These are phyloP conservation scores for Caenorhabditis brenneri DNA, from an alignment of 1,140 invertebrate species.

Conservation along the genomic window DNA sequence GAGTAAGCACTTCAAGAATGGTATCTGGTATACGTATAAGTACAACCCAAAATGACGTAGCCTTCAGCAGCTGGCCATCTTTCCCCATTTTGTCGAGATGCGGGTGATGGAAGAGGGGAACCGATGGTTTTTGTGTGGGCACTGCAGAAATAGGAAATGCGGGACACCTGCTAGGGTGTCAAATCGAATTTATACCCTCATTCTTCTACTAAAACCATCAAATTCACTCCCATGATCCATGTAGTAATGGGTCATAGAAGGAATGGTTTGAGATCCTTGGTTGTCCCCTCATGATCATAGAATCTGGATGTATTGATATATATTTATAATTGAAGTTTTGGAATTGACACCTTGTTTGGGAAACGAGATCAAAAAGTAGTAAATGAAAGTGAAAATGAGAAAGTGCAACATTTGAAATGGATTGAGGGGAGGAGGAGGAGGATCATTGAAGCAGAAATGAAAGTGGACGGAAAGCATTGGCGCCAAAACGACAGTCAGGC, in stretches of 20 bases:
- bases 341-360: too few relatives aligned
- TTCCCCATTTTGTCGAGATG: neutral
- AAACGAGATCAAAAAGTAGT: neutral
- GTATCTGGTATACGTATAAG: neutral
- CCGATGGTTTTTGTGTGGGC: slow-evolving; percentile 7
- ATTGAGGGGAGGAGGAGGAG: too few relatives aligned
- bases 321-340: too few relatives aligned
- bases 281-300: too few relatives aligned
- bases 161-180: slow-evolving; percentile 38
- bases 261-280: too few relatives aligned
- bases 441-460: slow-evolving; percentile 28
- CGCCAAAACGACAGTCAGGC: slow-evolving; percentile 17
- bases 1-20: neutral
- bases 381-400: slow-evolving; percentile 10
- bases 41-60: neutral
- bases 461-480: neutral
- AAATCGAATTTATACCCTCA: neutral
- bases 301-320: too few relatives aligned
- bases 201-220: neutral
- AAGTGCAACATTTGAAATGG: slow-evolving; percentile 33
- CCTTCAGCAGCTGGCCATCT: neutral
- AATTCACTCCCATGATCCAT: neutral
- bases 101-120: neutral
- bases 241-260: neutral
- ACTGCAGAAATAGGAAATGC: slow-evolving; percentile 8